These are phyloP conservation scores for Nasonia giraulti DNA, from an alignment of 1,140 invertebrate species.

Conservation along the genomic window DNA sequence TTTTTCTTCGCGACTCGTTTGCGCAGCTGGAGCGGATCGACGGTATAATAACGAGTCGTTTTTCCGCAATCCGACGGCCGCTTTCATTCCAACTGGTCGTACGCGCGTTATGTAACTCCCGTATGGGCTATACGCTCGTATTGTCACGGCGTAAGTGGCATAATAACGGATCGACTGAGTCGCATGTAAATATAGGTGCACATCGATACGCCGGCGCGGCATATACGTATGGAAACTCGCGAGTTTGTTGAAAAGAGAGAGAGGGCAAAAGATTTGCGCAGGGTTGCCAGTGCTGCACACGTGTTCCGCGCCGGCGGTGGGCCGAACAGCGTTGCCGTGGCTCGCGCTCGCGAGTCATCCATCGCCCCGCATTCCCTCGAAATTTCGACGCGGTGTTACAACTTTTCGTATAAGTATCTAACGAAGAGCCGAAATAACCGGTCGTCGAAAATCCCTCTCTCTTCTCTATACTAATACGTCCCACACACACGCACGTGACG, in stretches of 20 bases:
- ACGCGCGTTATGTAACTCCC: not conserved
- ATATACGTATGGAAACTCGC: not conserved
- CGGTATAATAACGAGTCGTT: not conserved
- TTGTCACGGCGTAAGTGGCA: not conserved
- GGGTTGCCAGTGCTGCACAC: conserved; percentile 37
- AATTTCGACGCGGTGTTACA: not conserved
- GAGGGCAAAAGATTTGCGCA: not conserved
- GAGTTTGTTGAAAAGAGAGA: conserved; percentile 3
- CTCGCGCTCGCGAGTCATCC: not conserved
- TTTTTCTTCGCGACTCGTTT: not conserved
- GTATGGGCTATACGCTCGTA: not conserved
- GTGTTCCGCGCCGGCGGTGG: conserved; percentile 28
- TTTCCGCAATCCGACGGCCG: not conserved
- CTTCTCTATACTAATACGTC: not conserved
- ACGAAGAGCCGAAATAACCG: not conserved
- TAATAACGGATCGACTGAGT: not conserved
- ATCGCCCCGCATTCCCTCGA: not conserved
- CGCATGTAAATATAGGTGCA: not conserved
- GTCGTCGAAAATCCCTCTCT: not conserved
- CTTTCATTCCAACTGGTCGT: not conserved
- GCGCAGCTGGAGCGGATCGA: not conserved
- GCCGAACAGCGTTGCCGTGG: conserved; percentile 39
- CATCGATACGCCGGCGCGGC: too few relatives aligned
- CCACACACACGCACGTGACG: too few relatives aligned
- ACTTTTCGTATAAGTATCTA: not conserved